Percentiles rank a stretch among this genome's conserved stretches.
phyloP scores from a whole-genome alignment of 2,113 vertebrate species.

The Noctilio leporinus region DNA sequence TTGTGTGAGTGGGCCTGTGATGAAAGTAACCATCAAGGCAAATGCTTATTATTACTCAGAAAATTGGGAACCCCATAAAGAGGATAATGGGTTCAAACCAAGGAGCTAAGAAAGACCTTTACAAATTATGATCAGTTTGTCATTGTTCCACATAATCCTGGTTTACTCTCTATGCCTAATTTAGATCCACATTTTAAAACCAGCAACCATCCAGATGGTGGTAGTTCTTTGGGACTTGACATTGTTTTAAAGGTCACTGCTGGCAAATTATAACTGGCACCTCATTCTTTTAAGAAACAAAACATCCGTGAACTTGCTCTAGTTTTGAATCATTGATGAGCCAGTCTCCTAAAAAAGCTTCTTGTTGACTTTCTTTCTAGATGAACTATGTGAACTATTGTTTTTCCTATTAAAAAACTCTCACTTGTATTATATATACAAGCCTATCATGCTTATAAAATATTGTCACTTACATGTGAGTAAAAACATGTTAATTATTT shows the following conservation, averaged over 20 bases:
- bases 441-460: not conserved
- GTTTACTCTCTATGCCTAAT: slow-evolving; percentile 15
- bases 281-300: slow-evolving; percentile 55
- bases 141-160: slow-evolving; percentile 43
- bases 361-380: slow-evolving; percentile 11
- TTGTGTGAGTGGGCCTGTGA: not conserved
- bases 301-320: slow-evolving; percentile 59
- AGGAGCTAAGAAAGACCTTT: not conserved
- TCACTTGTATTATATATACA: not conserved
- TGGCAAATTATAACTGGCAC: slow-evolving; percentile 46
- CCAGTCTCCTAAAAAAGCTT: not conserved
- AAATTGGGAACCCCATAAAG: not conserved
- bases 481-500: not conserved
- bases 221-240: slow-evolving; percentile 59
- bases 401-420: slow-evolving; percentile 15
- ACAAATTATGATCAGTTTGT: slow-evolving; percentile 53
- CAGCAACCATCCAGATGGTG: slow-evolving; percentile 49
- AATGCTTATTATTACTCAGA: not conserved
- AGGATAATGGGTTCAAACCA: not conserved
- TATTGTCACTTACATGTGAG: not conserved
- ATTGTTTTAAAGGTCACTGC: slow-evolving; percentile 65
- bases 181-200: not conserved
- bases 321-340: slow-evolving; percentile 16
- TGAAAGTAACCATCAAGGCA: not conserved
- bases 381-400: slow-evolving; percentile 29